These are phyloP conservation scores for Pediacus dermestoides DNA, from an alignment of 2,888 invertebrate genomes.

Conservation along the genomic window DNA sequence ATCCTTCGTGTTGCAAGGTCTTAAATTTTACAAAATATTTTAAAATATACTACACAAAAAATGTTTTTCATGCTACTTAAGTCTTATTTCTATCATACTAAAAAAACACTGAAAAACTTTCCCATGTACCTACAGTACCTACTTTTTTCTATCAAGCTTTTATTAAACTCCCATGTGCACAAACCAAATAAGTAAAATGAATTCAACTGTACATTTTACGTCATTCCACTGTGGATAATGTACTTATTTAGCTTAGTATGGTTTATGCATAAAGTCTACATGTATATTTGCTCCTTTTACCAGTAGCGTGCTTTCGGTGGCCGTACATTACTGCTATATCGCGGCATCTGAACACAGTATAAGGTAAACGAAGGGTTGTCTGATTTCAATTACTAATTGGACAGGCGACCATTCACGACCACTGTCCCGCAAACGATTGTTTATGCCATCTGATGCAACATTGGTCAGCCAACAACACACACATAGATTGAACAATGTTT, in stretches of 20 bases:
- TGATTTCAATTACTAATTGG: slow-evolving; percentile 45
- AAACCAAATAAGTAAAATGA: slow-evolving; percentile 17
- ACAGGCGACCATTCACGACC: slow-evolving; percentile 37
- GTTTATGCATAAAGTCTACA: slow-evolving; percentile 12
- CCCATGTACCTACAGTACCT: no score
- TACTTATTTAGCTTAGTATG: slow-evolving; percentile 17
- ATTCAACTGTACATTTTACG: slow-evolving; percentile 10
- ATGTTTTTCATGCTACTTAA: no score
- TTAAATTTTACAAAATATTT: no score
- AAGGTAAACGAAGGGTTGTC: slow-evolving; percentile 35
- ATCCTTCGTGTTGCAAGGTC: no score
- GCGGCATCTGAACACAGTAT: slow-evolving; percentile 35
- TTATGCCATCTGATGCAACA: slow-evolving; percentile 36
- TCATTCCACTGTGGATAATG: slow-evolving; percentile 15
- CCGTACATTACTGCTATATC: slow-evolving; percentile 38
- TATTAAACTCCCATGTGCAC: no score
- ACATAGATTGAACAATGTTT: no score
- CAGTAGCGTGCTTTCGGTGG: slow-evolving; percentile 21
- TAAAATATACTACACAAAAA: no score
- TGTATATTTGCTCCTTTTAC: slow-evolving; percentile 16
- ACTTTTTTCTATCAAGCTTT: no score
- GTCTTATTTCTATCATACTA: no score
- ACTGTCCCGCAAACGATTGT: slow-evolving; percentile 30
- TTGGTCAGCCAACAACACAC: slow-evolving; percentile 21
- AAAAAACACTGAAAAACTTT: no score